phyloP scores from a whole-genome alignment of 2,888 invertebrate species.

The Leuctra nigra region DNA sequence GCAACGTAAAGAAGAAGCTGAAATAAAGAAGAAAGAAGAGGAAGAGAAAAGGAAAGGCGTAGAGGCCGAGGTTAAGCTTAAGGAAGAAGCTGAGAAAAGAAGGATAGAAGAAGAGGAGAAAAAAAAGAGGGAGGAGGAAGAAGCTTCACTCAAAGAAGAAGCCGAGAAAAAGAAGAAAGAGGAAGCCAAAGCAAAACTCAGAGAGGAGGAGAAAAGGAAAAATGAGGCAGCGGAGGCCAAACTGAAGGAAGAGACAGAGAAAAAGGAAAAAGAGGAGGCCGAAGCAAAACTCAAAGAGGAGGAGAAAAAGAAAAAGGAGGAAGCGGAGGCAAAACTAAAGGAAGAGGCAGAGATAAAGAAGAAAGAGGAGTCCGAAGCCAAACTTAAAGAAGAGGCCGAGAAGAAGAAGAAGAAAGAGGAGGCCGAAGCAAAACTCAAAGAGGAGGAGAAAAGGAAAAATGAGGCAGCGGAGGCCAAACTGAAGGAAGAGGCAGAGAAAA shows the following conservation, averaged over 20 bases:
- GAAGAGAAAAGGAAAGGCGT: conserved; percentile 21
- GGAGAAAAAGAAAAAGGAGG: conserved; percentile 5
- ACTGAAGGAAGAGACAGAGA: conserved; percentile 22
- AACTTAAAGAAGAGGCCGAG: not conserved
- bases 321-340: not conserved
- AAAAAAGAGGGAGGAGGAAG: conserved; percentile 23
- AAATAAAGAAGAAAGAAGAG: conserved; percentile 22
- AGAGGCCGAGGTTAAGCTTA: no score
- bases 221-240: conserved; percentile 27
- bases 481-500: not conserved
- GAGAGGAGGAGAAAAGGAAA: conserved; percentile 29
- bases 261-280: no score
- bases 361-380: conserved; percentile 7
- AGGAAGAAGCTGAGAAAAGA: conserved; percentile 27
- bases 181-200: conserved; percentile 29
- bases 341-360: conserved; percentile 6
- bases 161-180: conserved; percentile 23
- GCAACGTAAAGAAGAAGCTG: conserved; percentile 25
- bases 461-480: conserved; percentile 3
- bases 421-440: not conserved
- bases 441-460: conserved; percentile 6
- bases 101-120: conserved; percentile 26
- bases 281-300: conserved; percentile 23
- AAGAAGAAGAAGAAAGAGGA: conserved; percentile 11
- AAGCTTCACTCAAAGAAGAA: conserved; percentile 28